These are phyloP conservation scores for Eptatretus atami DNA, from an alignment of 2,797 vertebrate genomes.

Conservation along the genomic window DNA sequence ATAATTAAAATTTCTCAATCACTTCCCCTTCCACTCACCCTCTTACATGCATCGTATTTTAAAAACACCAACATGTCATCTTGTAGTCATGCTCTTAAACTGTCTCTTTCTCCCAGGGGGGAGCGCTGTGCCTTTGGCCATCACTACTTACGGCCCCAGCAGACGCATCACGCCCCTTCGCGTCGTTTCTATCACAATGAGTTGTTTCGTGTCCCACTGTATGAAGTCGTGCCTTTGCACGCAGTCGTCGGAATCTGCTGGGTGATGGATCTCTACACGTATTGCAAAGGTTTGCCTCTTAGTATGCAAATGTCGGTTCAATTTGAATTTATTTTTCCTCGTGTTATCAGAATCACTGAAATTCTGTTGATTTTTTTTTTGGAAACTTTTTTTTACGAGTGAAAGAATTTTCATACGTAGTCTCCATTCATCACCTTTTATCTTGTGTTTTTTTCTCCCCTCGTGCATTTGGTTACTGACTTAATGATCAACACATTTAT, in stretches of 20 bases:
- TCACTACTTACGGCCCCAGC: slow-evolving; percentile 89
- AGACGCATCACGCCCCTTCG: slow-evolving; percentile 57
- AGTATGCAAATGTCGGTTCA: background rate
- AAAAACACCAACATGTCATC: background rate
- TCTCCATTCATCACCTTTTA: too few species aligned
- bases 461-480: too few species aligned
- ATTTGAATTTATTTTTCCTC: too few species aligned
- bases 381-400: too few species aligned
- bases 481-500: too few species aligned
- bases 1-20: background rate
- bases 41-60: too few species aligned
- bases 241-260: slow-evolving; percentile 80
- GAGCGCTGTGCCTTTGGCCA: slow-evolving; percentile 90
- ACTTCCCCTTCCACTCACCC: slow-evolving; percentile 5
- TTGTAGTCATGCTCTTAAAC: background rate
- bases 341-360: too few species aligned
- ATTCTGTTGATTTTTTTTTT: too few species aligned
- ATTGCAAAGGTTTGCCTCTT: slow-evolving; percentile 51
- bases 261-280: slow-evolving; percentile 74
- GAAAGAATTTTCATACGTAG: too few species aligned
- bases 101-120: slow-evolving; percentile 24
- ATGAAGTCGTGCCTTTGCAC: slow-evolving; percentile 87
- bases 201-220: slow-evolving; percentile 71
- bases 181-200: slow-evolving; percentile 77
- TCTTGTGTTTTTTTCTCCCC: too few species aligned